A percentile compares a stretch with the other conserved stretches of the same genome.
phyloP scores from a whole-genome alignment of 2,113 vertebrate species.

The Craseonycteris thonglongyai region DNA sequence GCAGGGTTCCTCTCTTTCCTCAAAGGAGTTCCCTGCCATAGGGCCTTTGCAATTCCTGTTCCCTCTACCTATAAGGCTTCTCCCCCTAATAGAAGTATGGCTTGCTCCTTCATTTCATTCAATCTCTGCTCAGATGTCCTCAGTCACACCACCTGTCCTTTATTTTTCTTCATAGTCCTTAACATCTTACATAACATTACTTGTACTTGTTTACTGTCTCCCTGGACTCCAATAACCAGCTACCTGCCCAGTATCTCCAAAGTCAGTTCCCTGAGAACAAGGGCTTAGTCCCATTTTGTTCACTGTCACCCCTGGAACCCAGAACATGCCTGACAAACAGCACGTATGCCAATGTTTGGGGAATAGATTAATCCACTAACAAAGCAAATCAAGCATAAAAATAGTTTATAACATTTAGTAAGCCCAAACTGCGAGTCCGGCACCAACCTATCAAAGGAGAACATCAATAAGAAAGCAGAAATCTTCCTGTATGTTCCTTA shows the following conservation, averaged over 20 bases:
- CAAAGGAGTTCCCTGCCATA: background rate
- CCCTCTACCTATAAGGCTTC: background rate
- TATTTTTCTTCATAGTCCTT: background rate
- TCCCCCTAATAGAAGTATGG: background rate
- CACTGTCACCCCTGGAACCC: background rate
- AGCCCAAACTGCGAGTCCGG: background rate
- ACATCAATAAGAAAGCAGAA: background rate
- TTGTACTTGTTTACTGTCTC: background rate
- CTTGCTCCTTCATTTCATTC: background rate
- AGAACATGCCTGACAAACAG: background rate
- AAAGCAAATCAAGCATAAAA: background rate
- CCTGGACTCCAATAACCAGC: background rate
- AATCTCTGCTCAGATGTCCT: background rate
- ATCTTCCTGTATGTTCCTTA: background rate
- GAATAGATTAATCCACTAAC: background rate
- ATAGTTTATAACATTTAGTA: background rate
- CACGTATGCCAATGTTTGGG: too few species aligned
- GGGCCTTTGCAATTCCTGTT: background rate
- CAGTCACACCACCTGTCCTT: background rate
- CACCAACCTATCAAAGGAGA: background rate
- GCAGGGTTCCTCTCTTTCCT: background rate
- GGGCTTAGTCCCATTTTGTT: background rate
- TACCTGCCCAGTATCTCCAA: background rate
- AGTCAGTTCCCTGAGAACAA: background rate
- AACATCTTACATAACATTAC: background rate